Evolutionary conservation across 2,797 vertebrate species (phyloP).

Genomic region (Crocidura indochinensis): DNA sequence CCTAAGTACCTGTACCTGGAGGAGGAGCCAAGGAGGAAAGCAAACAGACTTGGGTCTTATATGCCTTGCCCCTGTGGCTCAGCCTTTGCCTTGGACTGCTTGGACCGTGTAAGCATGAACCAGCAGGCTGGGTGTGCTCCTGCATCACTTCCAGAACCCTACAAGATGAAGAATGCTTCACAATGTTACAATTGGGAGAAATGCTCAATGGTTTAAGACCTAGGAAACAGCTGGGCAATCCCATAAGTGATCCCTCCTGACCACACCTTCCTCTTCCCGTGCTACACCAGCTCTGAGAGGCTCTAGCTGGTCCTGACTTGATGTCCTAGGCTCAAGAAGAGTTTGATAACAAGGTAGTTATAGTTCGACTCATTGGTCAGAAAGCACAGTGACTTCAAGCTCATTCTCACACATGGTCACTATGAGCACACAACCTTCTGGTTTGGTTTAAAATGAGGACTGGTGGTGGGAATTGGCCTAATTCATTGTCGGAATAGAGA

Average conservation of each 20-base stretch:
- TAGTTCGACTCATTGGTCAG: background rate
- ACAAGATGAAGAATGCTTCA: too few relatives aligned
- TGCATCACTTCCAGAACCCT: background rate
- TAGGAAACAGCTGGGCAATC: background rate
- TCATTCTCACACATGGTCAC: background rate
- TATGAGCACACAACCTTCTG: background rate
- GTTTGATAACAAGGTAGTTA: background rate
- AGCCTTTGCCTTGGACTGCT: background rate
- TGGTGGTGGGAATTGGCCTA: too few relatives aligned
- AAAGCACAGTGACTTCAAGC: background rate
- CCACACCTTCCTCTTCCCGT: background rate
- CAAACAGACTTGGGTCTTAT: background rate
- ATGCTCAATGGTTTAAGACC: background rate
- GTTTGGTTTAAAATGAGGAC: constrained; percentile 56
- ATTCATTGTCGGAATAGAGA: constrained; percentile 77
- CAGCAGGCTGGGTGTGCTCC: rapidly evolving
- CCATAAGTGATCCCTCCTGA: background rate
- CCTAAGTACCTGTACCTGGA: background rate
- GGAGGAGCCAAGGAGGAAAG: background rate
- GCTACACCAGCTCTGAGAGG: background rate
- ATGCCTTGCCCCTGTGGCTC: background rate
- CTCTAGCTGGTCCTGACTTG: background rate
- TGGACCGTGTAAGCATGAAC: background rate
- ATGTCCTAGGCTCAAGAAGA: background rate
- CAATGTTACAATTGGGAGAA: background rate